A percentile compares a stretch with the other conserved stretches of the same genome.
Conservation (phyloP, 2,888 invertebrate genomes). For the Orchestes rusci region DNA sequence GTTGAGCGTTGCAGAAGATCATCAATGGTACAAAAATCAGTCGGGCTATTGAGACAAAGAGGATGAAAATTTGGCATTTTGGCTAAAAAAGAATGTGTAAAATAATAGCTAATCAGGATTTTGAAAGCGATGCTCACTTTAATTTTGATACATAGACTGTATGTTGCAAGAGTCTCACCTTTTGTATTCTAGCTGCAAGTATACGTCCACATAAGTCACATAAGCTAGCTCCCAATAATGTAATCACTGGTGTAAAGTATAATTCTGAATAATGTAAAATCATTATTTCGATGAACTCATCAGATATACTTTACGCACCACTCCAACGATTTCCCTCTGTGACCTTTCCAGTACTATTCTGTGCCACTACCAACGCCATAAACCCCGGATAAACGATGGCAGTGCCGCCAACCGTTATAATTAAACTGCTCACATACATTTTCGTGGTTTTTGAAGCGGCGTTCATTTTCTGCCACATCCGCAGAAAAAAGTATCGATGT, state of each 20-base stretch:
- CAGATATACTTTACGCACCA: too few relatives aligned
- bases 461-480: conserved; percentile 15
- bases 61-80: conserved; percentile 56
- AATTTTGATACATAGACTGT: too few relatives aligned
- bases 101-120: conserved; percentile 22
- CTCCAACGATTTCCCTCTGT: conserved; percentile 28
- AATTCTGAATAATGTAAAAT: too few relatives aligned
- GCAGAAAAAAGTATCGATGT: conserved; percentile 9
- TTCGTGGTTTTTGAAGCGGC: conserved; percentile 18
- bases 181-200: conserved; percentile 27
- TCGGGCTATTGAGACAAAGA: conserved; percentile 57
- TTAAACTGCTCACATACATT: conserved; percentile 26
- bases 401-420: conserved; percentile 29
- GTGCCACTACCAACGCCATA: conserved; percentile 26
- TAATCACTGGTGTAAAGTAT: conserved; percentile 32
- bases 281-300: too few relatives aligned
- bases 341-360: conserved; percentile 15
- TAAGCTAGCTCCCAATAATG: conserved; percentile 27
- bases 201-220: conserved; percentile 32
- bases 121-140: too few relatives aligned
- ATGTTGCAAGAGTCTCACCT: conserved; percentile 22
- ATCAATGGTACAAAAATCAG: conserved; percentile 70
- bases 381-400: conserved; percentile 31
- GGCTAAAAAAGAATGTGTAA: conserved; percentile 51
- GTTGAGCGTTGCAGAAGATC: conserved; percentile 79